Conservation (phyloP, 2,888 invertebrate species). For the Erebia aethiops region DNA sequence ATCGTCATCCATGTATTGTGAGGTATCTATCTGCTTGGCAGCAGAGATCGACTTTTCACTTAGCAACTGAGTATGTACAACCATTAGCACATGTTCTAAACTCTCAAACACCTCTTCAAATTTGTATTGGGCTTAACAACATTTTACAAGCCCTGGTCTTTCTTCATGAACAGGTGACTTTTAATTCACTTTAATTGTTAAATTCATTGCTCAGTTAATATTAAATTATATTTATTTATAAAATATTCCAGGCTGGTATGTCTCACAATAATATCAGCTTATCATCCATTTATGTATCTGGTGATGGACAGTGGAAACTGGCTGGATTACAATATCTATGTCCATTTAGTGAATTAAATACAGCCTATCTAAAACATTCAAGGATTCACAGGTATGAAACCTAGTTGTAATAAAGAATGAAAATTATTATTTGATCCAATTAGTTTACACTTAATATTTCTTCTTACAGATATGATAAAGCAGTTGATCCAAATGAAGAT, state of each 20-base stretch:
- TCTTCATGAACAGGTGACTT: slow-evolving; percentile 88
- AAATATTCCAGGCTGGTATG: slow-evolving; percentile 83
- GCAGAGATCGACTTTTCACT: slow-evolving; percentile 87
- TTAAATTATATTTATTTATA: not conserved
- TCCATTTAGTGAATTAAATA: slow-evolving; percentile 85
- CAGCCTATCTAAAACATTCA: slow-evolving; percentile 86
- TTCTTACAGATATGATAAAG: slow-evolving; percentile 85
- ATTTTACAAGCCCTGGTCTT: slow-evolving; percentile 92
- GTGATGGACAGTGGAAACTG: slow-evolving; percentile 94
- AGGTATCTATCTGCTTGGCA: slow-evolving; percentile 92
- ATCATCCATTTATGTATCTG: slow-evolving; percentile 90
- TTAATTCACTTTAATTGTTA: too few species aligned
- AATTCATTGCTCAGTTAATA: not conserved
- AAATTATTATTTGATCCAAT: not conserved
- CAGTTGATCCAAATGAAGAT: slow-evolving; percentile 88
- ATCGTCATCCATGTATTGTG: slow-evolving; percentile 93
- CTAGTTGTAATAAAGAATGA: not conserved
- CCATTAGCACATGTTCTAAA: slow-evolving; percentile 87
- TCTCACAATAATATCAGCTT: slow-evolving; percentile 93
- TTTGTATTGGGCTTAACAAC: slow-evolving; percentile 92
- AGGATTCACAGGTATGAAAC: slow-evolving; percentile 78
- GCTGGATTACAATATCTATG: slow-evolving; percentile 93
- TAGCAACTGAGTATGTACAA: slow-evolving; percentile 92
- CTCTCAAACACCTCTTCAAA: slow-evolving; percentile 88
- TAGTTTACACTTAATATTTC: slow-evolving; percentile 19